These are phyloP conservation scores for Magallana nippona DNA, from an alignment of 2,888 invertebrate species.

Conservation along the genomic window DNA sequence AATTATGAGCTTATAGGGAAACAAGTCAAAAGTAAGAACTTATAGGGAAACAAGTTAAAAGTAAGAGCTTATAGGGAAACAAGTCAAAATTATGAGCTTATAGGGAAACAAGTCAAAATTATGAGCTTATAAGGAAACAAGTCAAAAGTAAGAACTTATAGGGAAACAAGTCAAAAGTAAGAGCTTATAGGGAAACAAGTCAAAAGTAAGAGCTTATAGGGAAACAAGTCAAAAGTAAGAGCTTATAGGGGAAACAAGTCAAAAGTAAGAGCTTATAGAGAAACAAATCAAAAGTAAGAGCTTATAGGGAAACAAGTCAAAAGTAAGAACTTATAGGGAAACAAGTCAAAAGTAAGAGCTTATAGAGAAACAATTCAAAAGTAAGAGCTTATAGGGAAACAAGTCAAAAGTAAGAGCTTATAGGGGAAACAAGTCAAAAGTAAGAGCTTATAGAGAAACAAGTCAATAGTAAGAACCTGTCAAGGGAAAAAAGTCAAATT, in stretches of 20 bases:
- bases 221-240: background rate
- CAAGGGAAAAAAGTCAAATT: no score
- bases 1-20: background rate
- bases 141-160: background rate
- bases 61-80: background rate
- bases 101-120: constrained; percentile 14
- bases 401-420: no score
- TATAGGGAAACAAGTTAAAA: no score
- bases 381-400: no score
- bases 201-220: background rate
- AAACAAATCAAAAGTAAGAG: no score
- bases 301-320: background rate
- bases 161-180: background rate
- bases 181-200: no score
- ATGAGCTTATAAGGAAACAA: background rate
- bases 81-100: background rate
- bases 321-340: background rate
- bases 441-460: no score
- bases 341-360: no score
- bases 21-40: background rate
- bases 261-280: background rate
- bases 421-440: no score
- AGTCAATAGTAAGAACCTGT: no score
- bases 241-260: background rate
- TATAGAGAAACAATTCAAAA: no score